Conservation (phyloP, 2,888 invertebrate genomes). For the Standfussiana lucernea region DNA sequence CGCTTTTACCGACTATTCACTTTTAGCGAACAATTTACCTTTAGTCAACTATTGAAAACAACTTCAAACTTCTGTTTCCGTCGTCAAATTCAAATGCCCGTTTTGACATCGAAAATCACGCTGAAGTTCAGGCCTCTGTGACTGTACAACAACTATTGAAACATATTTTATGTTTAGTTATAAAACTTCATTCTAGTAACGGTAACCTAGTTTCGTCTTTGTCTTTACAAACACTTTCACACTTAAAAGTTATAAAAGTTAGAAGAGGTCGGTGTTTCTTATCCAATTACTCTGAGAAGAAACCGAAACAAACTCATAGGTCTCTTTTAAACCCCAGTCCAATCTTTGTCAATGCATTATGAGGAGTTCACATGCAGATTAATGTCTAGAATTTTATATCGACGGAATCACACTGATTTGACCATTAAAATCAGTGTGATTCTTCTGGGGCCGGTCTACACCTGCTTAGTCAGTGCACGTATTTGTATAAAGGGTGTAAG, state of each 20-base stretch:
- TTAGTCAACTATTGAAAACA: constrained; percentile 5
- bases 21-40: neutral
- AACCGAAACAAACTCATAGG: neutral
- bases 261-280: neutral
- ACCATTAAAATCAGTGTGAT: too few species aligned
- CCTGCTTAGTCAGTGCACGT: neutral
- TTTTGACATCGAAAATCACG: constrained; percentile 1
- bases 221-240: neutral
- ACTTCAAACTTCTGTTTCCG: constrained; percentile 11
- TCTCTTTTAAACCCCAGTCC: neutral
- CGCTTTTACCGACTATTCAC: neutral
- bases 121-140: neutral
- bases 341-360: neutral
- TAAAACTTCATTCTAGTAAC: neutral
- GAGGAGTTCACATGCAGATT: neutral
- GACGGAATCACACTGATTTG: neutral
- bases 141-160: neutral
- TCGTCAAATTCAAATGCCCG: neutral
- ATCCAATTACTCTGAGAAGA: too few species aligned
- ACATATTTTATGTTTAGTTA: neutral
- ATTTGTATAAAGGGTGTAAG: too few species aligned
- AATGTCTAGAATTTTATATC: neutral
- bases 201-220: neutral
- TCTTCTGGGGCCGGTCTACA: too few species aligned
- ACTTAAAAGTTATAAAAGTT: neutral